phyloP scores from a whole-genome alignment of 2,797 vertebrate species.

The Tapera naevia region DNA sequence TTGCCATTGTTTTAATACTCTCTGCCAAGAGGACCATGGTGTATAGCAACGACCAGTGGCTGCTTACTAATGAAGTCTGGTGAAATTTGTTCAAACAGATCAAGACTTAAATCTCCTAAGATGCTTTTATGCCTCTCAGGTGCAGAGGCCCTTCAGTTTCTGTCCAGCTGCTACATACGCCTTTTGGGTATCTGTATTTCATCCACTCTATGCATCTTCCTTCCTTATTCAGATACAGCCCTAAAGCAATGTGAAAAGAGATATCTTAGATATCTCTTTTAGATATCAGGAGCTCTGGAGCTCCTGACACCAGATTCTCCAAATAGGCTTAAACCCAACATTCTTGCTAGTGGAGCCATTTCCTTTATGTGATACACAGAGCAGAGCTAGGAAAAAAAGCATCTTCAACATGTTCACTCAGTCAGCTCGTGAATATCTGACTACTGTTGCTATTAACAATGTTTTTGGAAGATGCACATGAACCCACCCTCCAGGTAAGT shows the following conservation, averaged over 20 bases:
- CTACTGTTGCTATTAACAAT: not conserved
- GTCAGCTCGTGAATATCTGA: not conserved
- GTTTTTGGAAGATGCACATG: not conserved
- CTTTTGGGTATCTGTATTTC: not conserved
- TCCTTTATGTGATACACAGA: not conserved
- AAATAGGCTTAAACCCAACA: not conserved
- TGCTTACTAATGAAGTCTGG: not conserved
- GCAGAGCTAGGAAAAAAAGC: not conserved
- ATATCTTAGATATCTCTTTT: not conserved
- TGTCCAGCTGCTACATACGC: not conserved
- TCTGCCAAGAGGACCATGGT: not conserved
- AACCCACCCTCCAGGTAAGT: not conserved
- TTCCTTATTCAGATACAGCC: not conserved
- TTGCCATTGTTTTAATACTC: not conserved
- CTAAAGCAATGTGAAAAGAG: not conserved
- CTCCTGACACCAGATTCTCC: not conserved
- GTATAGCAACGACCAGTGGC: not conserved
- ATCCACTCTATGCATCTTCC: not conserved
- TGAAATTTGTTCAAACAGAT: not conserved
- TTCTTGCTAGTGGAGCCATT: not conserved
- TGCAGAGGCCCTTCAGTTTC: not conserved
- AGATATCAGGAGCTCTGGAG: not conserved
- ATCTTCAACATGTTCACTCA: rapidly evolving
- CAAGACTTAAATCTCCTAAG: not conserved
- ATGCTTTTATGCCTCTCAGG: not conserved